phyloP scores from a whole-genome alignment of 2,113 vertebrate genomes.

The Myrmecobius fasciatus region DNA sequence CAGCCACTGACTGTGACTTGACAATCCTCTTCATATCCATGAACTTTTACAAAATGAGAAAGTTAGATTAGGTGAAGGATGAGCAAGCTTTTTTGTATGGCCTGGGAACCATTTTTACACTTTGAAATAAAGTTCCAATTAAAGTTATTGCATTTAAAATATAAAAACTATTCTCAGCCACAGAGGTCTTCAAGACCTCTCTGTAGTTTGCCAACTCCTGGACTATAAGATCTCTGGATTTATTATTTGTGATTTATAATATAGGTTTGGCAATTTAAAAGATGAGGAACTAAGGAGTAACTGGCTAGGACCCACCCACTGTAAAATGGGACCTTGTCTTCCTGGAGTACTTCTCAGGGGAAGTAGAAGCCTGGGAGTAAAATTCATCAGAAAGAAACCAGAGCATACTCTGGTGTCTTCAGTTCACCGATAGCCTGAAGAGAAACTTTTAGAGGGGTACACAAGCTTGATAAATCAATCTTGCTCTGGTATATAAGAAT shows the following conservation, averaged over 20 bases:
- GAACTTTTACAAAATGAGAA: background rate
- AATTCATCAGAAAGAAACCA: background rate
- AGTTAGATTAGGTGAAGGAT: background rate
- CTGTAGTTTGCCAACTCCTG: background rate
- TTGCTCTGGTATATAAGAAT: background rate
- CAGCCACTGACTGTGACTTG: background rate
- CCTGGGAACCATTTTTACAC: background rate
- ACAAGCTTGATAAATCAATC: background rate
- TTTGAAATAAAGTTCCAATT: background rate
- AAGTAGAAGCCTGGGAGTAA: background rate
- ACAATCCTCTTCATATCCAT: background rate
- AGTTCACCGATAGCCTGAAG: background rate
- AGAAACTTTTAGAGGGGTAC: background rate
- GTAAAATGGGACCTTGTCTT: background rate
- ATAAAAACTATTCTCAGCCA: background rate
- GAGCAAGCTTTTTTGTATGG: background rate
- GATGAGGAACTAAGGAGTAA: background rate
- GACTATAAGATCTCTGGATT: background rate
- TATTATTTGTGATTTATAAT: background rate
- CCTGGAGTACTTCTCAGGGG: background rate
- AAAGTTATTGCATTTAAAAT: background rate
- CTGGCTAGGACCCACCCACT: background rate
- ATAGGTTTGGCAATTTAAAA: background rate
- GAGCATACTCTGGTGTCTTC: background rate
- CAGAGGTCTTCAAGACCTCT: no score